Base-by-base conservation (phyloP, 2,888 invertebrate genomes). In the Blomia tropicalis region DNA sequence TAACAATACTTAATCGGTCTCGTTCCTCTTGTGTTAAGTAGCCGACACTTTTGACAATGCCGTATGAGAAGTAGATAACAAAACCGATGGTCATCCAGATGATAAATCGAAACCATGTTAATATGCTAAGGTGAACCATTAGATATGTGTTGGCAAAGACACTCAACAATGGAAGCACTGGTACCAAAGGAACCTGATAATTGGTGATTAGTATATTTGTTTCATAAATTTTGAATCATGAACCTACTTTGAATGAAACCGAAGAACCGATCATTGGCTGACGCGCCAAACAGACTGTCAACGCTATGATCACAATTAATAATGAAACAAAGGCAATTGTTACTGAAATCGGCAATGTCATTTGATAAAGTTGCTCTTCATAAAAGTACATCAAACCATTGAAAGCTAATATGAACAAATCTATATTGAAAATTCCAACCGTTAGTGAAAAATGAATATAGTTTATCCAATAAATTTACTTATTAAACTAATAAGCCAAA, bases 51-150 rank as follows among this genome's bases (percentile, higher is more conserved):
- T 61, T 61, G 11, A 61, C 44, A 11, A 61, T 61, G 11, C 61
- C 61, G 25, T 61, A 61, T 2, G 54, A 31, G 27, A 61, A 61
- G 25, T 61, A 61, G 7, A 61, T 61, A 2, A 58, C 3, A 19
- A 61, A 61, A 73, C 90, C 90, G 66, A 87, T 74, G 14, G 73
- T 71, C 77, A 89, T 81, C 90, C 90, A 91, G 36, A 87, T 75
- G 2, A 76, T 76, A 71, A 89, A 85, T 67, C 87, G 75, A n/a
- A 87, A 77, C 90, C 90, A 91, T 0, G 90, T 89, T 66, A 79
- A 77, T 0, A 74, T 69, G 14, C n/a, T 27, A 2, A 58, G 41
- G 17, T 58, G 59, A 36, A 59, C 27, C 61, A 61, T 61, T 31
- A 61, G 58, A 23, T 61, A 59, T 17, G 58, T 61, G 60, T 61